phyloP scores from a whole-genome alignment of 2,888 invertebrate species.

The Drosophila mettleri region DNA sequence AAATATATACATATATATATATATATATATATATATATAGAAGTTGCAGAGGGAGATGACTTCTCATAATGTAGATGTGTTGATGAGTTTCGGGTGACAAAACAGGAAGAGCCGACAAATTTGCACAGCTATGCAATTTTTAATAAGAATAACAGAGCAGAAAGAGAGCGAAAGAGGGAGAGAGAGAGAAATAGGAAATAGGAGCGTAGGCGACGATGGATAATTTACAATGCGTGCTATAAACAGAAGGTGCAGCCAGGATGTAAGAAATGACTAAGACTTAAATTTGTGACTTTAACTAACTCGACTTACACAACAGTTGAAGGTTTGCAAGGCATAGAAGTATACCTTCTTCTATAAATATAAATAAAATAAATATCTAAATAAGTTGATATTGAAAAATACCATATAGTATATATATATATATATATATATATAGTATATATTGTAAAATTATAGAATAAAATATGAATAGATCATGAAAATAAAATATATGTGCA shows the following conservation, averaged over 20 bases:
- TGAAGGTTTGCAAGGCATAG: not conserved
- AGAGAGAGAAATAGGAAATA: no score
- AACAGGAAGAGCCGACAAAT: constrained; percentile 75
- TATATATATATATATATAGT: no score
- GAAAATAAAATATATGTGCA: no score
- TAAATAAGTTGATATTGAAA: not conserved
- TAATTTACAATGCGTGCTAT: constrained; percentile 10
- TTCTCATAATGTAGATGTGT: constrained; percentile 60
- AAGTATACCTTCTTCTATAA: no score
- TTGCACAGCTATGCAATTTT: constrained; percentile 80
- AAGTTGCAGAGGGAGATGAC: constrained; percentile 30
- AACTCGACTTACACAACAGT: not conserved
- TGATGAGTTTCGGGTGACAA: constrained; percentile 78
- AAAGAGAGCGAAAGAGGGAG: not conserved
- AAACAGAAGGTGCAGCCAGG: not conserved
- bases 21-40: constrained; percentile 31
- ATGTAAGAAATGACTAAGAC: not conserved
- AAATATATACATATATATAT: constrained; percentile 18
- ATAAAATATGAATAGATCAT: no score
- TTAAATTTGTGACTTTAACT: constrained; percentile 14
- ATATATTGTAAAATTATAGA: not conserved
- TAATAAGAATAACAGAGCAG: constrained; percentile 38
- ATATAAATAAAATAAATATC: not conserved
- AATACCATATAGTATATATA: not conserved
- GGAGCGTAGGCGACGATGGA: no score